Base-by-base conservation (phyloP, 2,888 invertebrate genomes). In the Pseudoips prasinana region DNA sequence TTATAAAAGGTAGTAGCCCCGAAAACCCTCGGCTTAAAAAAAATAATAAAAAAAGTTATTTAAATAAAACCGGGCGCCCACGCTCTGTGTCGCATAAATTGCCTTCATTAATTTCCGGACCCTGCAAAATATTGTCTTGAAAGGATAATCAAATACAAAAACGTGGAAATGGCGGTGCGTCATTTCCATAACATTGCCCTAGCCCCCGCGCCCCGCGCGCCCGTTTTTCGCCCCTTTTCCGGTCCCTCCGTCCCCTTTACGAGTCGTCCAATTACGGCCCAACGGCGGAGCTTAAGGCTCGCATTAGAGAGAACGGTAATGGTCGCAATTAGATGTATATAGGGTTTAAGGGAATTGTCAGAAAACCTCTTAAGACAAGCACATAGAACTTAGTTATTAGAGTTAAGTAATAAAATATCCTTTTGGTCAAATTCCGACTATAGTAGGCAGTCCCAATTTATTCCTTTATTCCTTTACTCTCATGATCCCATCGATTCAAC, bases 111-210 rank as follows among this genome's bases (percentile, higher is more conserved):
- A 87, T 87, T 84, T 87, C 88, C 87, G 85, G 83, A 56, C 76
- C 80, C 77, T 76, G 78, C 84, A 78, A 88, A 88, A 88, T 88
- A 88, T 88, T 88, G 86, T 88, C 88, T 88, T 88, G 87, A 88
- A 88, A 87, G 88, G 86, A 87, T 87, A 87, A 88, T 88, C 87
- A 87, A 87, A 88, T 87, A 88, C 86, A 86, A 87, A 88, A 88
- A 84, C 81, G 78, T 81, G 86, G 83, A 85, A 87, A 86, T 85
- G 84, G 86, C 73, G 83, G 82, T 85, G 83, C 84, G 85, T 87
- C 86, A 88, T 88, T 87, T 88, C 86, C 88, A 87, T 87, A 81
- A 84, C 78, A 85, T 84, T 81, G 75, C 60, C 70, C 56, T 51
- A 40, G 42, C 25, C 28, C 41, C 65, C 58, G 49, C 42, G 29